Evolutionary conservation across 2,888 invertebrate genomes (phyloP), one percentile per base, ranked within the genome.

Genomic region (Lissocephala sabroskyi): DNA sequence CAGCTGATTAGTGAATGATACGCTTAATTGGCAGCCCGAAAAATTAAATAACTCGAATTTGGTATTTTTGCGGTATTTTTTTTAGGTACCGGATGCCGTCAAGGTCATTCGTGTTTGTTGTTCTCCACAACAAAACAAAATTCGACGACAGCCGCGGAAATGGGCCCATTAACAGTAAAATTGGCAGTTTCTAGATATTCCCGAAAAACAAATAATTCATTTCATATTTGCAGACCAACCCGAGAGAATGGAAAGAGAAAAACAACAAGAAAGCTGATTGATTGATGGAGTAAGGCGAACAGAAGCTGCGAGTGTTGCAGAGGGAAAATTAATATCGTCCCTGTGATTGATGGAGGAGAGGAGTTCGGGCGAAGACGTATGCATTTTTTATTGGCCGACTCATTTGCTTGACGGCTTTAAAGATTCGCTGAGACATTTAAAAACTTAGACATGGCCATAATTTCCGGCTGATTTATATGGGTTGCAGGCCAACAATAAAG

Each of bases 21-120:
- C n/a, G n/a, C n/a, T n/a, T n/a, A n/a, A n/a, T n/a, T n/a, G n/a
- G n/a, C n/a, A n/a, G n/a, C n/a, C n/a, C n/a, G n/a, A n/a, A n/a
- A n/a, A n/a, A n/a, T n/a, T n/a, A 23, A 23, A 23, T 3, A 23
- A 23, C 3, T 23, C 23, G 23, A 23, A 23, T 23, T 23, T 23
- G 7, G 3, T 23, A 5, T 5, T 23, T 30, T 30, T 11, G 30
- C 30, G 3, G 30, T 30, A 4, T 30, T 11, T 30, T 30, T 30
- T 55, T 56, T 43, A 37, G 29, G 47, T 41, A 50, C 51, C 76
- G 70, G 73, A 70, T 73, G 59, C 57, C 49, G 45, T 36, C 71
- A 71, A 71, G 71, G 71, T 70, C 77, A 63, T n/a, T n/a, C n/a
- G n/a, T n/a, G n/a, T n/a, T n/a, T n/a, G n/a, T 35, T 35, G 16